Conservation (phyloP, 1,140 invertebrate species). For the Rhynchophorus ferrugineus region DNA sequence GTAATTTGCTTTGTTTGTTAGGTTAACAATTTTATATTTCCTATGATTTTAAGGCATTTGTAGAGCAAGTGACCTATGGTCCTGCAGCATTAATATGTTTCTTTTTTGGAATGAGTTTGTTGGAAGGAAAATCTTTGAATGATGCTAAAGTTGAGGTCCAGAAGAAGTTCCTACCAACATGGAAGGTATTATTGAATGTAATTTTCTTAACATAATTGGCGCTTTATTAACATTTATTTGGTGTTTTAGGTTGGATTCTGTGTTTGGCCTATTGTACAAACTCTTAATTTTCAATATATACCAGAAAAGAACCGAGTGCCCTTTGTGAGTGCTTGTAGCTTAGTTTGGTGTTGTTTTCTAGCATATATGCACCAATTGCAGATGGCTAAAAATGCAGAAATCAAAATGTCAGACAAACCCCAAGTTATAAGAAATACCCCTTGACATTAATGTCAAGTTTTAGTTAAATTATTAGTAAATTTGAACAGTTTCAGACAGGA, state of each 20-base stretch:
- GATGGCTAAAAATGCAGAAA: constrained; percentile 36
- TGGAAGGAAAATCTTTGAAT: constrained; percentile 62
- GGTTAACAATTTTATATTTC: constrained; percentile 24
- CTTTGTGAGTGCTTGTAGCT: constrained; percentile 75
- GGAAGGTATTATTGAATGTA: constrained; percentile 59
- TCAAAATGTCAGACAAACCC: constrained; percentile 14
- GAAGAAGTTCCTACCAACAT: constrained; percentile 71
- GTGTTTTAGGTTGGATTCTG: constrained; percentile 62
- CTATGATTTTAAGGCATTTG: no score
- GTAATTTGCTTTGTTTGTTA: neutral
- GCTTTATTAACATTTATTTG: neutral
- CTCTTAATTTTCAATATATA: constrained; percentile 71
- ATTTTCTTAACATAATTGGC: constrained; percentile 1
- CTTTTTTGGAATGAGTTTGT: constrained; percentile 70
- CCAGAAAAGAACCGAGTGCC: constrained; percentile 72
- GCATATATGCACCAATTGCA: constrained; percentile 78
- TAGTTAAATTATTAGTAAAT: no score
- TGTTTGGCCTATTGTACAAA: constrained; percentile 75
- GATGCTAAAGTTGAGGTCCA: constrained; percentile 62
- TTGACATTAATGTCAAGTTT: no score
- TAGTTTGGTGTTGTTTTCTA: constrained; percentile 78
- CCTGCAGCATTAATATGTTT: constrained; percentile 73
- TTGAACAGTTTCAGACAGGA: no score
- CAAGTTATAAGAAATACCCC: no score
- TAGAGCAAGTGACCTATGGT: constrained; percentile 76